These are phyloP conservation scores for Bombus consobrinus DNA, from an alignment of 1,140 invertebrate genomes.

Conservation along the genomic window DNA sequence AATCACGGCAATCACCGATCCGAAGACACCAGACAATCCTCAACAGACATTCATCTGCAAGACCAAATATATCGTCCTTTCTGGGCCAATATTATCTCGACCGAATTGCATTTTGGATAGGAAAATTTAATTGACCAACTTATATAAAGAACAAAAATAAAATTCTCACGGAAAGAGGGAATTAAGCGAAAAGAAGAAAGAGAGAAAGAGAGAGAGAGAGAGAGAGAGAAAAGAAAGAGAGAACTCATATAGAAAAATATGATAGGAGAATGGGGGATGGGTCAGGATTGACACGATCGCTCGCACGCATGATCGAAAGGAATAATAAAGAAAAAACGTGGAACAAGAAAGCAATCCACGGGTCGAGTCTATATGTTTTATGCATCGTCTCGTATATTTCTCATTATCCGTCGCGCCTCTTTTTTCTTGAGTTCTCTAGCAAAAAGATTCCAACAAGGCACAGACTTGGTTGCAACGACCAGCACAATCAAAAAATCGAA, in stretches of 20 bases:
- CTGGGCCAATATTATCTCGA: conserved; percentile 21
- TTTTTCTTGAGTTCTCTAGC: conserved; percentile 43
- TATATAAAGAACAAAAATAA: not conserved
- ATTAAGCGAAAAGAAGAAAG: not conserved
- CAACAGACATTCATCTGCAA: too few species aligned
- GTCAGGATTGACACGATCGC: conserved; percentile 6
- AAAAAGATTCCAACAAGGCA: conserved; percentile 65
- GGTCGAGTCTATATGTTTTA: conserved; percentile 14
- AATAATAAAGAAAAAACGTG: not conserved
- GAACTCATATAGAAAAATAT: not conserved
- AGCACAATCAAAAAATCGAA: conserved; percentile 71
- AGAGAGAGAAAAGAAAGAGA: too few species aligned
- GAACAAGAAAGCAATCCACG: conserved; percentile 28
- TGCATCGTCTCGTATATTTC: not conserved
- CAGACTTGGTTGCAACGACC: conserved; percentile 64
- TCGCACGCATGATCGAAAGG: conserved; percentile 26
- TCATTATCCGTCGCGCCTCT: conserved; percentile 24
- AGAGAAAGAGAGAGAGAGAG: too few species aligned
- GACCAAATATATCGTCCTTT: too few species aligned
- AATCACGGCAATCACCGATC: too few species aligned
- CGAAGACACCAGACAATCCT: too few species aligned
- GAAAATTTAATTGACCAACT: too few species aligned
- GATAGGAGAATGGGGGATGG: not conserved
- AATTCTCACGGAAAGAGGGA: not conserved
- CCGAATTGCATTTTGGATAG: not conserved